phyloP scores from a whole-genome alignment of 2,113 vertebrate species.

The Xenotilapia longispinis region DNA sequence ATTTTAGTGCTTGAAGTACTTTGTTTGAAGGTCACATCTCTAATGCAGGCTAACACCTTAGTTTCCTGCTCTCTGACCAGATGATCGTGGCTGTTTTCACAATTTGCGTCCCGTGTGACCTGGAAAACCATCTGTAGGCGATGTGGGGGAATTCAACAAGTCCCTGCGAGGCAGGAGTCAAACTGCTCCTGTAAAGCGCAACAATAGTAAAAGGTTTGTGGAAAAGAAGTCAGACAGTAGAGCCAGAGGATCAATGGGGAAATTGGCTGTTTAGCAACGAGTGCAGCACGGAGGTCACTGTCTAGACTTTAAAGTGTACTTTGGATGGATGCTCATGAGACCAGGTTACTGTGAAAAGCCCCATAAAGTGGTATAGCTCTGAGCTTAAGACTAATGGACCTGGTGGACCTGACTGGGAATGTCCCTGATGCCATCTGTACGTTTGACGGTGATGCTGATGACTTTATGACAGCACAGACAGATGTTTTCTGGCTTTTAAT shows the following conservation, averaged over 20 bases:
- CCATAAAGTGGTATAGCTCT: conserved; percentile 39
- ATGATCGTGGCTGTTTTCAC: not conserved
- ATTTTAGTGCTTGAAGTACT: not conserved
- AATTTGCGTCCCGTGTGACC: rapidly evolving
- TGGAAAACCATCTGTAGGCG: not conserved
- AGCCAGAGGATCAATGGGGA: conserved; percentile 26
- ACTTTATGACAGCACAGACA: not conserved
- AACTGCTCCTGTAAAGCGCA: not conserved
- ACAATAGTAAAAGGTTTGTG: not conserved
- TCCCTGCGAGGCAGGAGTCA: not conserved
- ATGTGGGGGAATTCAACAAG: not conserved
- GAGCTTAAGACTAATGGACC: conserved; percentile 56
- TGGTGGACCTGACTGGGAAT: conserved; percentile 19
- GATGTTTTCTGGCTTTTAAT: not conserved
- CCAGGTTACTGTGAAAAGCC: conserved; percentile 48
- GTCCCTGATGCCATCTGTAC: conserved; percentile 42
- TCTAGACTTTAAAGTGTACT: conserved; percentile 66
- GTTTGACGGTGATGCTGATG: conserved; percentile 33
- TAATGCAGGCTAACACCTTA: not conserved
- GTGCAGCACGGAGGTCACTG: conserved; percentile 28
- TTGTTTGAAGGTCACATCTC: not conserved
- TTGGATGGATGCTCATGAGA: conserved; percentile 53
- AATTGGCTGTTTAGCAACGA: conserved; percentile 45
- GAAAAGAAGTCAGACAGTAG: not conserved
- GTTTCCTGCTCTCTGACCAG: not conserved